Base-by-base conservation (phyloP, 2,797 vertebrate genomes). In the Epinephelus awoara region DNA sequence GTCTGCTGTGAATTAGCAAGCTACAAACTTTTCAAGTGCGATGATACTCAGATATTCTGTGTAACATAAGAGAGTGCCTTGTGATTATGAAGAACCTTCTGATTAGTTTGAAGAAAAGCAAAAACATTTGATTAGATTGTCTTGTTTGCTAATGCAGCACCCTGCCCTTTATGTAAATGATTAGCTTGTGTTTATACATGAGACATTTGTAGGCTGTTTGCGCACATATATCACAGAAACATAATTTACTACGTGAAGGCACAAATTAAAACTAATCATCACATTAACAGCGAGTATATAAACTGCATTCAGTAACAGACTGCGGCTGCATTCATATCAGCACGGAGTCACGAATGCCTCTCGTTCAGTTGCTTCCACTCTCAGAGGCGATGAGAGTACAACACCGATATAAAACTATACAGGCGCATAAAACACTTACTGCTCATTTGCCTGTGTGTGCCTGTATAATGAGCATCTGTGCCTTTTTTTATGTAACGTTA, bases 381-480 rank as follows among this genome's bases (percentile, higher is more conserved):
- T 80, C 61, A 0, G 58, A 81, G 46, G 62, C 52, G 44, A 44
- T 63, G 75, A 81, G 75, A 84, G 61, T 44, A 68, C 68, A 74
- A 70, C 72, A 9, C 52, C 6, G 63, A 65, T 75, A 77, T 91
- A 85, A 93, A 90, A 89, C 59, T 87, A 88, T 72, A 81, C 84
- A 46, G 76, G 64, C 47, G 13, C 82, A 85, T 91, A 81, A 90
- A 91, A 89, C 75, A 80, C 82, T 83, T 72, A 51, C 75, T 74
- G 91, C 85, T 88, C 54, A 77, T 90, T 91, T 89, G 87, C 83
- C 74, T 55, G 71, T 57, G 84, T 76, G 81, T 50, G 88, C 19
- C 75, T 75, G 82, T 82, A 84, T 92, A 93, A 93, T 83, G 90
- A 94, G 92, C 93, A 92, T 93, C 91, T 94, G 92, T 90, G 88